Evolutionary conservation across 2,113 vertebrate species (phyloP).

Genomic region (Cyprinodon tularosa): DNA sequence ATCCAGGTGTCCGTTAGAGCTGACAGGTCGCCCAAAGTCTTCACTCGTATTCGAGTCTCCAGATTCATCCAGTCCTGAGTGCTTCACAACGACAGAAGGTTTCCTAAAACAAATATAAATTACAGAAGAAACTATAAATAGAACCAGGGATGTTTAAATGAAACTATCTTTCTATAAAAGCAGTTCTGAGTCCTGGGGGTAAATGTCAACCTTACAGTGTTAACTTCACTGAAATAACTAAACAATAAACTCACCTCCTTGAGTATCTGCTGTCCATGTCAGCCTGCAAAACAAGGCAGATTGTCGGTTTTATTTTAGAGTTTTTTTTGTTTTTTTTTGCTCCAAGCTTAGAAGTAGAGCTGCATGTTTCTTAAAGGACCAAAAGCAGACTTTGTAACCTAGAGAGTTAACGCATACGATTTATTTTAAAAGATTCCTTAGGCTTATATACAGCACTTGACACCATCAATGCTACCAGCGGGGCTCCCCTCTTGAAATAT

Average conservation of each 20-base stretch:
- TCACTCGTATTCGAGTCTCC: conserved; percentile 83
- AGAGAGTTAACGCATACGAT: too few relatives aligned
- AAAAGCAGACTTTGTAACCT: too few relatives aligned
- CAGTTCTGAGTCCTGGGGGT: not conserved
- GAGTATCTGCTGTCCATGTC: conserved; percentile 53
- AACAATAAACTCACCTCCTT: conserved; percentile 59
- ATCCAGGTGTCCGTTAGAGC: conserved; percentile 87
- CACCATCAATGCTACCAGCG: too few relatives aligned
- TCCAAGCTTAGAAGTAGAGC: not conserved
- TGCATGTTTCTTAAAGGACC: not conserved
- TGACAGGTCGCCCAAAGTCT: conserved; percentile 80
- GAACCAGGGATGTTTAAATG: not conserved
- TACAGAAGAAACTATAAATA: not conserved
- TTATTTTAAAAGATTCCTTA: too few relatives aligned
- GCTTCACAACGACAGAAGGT: conserved; percentile 91
- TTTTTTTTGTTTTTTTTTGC: not conserved
- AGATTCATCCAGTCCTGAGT: conserved; percentile 92
- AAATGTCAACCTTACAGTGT: not conserved
- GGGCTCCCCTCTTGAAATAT: too few relatives aligned
- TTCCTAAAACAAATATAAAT: conserved; percentile 81
- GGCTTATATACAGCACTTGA: too few relatives aligned
- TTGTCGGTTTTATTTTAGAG: conserved; percentile 3
- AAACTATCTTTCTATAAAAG: not conserved
- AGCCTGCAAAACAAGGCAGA: conserved; percentile 43
- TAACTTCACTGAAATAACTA: not conserved